Evolutionary conservation across 2,113 vertebrate species (phyloP).

Genomic region (Argyrosomus japonicus): DNA sequence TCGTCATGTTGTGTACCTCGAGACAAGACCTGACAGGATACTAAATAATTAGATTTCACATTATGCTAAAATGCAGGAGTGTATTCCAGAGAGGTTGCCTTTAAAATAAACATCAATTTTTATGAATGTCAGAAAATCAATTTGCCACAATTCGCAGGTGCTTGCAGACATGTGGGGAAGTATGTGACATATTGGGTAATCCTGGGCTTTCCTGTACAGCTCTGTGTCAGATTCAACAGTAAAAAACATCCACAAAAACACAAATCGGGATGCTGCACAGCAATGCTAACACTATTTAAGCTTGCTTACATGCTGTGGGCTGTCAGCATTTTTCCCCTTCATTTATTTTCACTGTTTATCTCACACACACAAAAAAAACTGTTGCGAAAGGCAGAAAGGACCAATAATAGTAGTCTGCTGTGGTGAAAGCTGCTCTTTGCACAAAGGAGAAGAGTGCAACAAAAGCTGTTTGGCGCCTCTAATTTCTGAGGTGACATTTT

Average conservation of each 20-base stretch:
- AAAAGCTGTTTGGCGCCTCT: conserved; percentile 71
- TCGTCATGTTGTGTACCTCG: conserved; percentile 39
- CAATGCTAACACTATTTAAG: conserved; percentile 5
- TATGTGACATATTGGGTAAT: conserved; percentile 19
- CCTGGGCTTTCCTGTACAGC: background rate
- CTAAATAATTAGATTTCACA: conserved; percentile 70
- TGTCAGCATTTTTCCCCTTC: conserved; percentile 16
- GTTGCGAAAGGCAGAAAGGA: conserved; percentile 26
- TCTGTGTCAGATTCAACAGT: conserved; percentile 15
- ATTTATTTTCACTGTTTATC: conserved; percentile 47
- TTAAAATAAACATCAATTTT: conserved; percentile 52
- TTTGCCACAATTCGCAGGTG: conserved; percentile 55
- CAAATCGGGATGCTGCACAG: background rate
- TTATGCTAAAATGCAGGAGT: conserved; percentile 42
- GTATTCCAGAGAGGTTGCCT: conserved; percentile 34
- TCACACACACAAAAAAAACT: background rate
- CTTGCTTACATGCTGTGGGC: conserved; percentile 21
- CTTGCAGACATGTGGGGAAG: conserved; percentile 27
- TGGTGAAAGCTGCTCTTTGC: conserved; percentile 51
- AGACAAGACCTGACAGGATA: conserved; percentile 60
- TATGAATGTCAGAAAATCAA: conserved; percentile 53
- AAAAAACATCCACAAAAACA: conserved; percentile 8
- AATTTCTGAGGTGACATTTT: conserved; percentile 79
- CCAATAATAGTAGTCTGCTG: conserved; percentile 10
- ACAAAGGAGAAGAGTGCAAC: conserved; percentile 47